A percentile compares a stretch with the other conserved stretches of the same genome.
Evolutionary conservation across 2,888 invertebrate species (phyloP).

Genomic region (Ennomos erosarius): DNA sequence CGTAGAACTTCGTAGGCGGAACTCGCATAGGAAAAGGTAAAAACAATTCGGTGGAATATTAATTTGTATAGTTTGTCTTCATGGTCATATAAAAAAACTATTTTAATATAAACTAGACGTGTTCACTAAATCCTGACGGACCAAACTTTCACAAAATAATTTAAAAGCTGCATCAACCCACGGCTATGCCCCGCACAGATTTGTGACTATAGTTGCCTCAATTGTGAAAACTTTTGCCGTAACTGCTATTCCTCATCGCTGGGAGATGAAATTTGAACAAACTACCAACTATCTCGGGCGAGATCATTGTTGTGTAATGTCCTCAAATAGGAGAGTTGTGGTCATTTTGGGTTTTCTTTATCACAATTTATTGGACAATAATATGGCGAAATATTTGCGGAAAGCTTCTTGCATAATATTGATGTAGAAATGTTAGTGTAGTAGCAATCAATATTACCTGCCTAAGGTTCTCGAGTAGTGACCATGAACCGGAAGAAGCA

Average conservation of each 20-base stretch:
- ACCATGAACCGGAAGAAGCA: too few relatives aligned
- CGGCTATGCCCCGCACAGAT: constrained; percentile 37
- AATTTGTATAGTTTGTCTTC: too few relatives aligned
- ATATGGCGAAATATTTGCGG: constrained; percentile 32
- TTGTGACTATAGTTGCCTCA: constrained; percentile 46
- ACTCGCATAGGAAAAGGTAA: too few relatives aligned
- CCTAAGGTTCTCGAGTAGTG: too few relatives aligned
- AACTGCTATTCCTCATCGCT: constrained; percentile 52
- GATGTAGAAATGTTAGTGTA: too few relatives aligned
- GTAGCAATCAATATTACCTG: too few relatives aligned
- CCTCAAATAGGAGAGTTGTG: constrained; percentile 35
- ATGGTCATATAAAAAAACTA: too few relatives aligned
- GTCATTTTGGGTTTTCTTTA: constrained; percentile 39
- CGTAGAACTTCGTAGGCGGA: too few relatives aligned
- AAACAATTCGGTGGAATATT: too few relatives aligned
- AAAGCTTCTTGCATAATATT: not conserved
- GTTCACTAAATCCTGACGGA: not conserved
- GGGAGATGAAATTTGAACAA: constrained; percentile 52
- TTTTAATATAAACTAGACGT: not conserved
- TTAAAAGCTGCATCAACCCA: constrained; percentile 39
- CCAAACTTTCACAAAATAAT: constrained; percentile 46
- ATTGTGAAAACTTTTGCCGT: constrained; percentile 51
- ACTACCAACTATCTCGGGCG: constrained; percentile 43
- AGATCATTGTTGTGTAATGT: constrained; percentile 48
- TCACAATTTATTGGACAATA: constrained; percentile 38